phyloP scores from a whole-genome alignment of 2,113 vertebrate species.

The Thymallus thymallus region DNA sequence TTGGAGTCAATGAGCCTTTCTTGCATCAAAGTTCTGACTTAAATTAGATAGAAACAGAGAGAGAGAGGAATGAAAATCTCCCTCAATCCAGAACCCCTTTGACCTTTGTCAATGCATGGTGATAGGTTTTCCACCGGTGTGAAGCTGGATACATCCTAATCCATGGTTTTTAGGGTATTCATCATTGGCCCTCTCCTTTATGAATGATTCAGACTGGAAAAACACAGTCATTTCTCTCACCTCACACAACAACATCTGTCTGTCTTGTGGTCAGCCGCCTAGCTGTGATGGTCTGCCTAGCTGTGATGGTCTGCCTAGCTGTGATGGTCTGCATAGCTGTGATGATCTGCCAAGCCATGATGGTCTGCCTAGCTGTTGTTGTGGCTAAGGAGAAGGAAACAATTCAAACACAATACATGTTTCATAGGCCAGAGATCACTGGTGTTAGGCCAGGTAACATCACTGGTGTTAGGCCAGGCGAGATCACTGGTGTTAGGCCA shows the following conservation, averaged over 20 bases:
- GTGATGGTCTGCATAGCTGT: too few relatives aligned
- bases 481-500: too few relatives aligned
- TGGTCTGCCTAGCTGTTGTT: not conserved
- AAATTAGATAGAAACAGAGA: too few relatives aligned
- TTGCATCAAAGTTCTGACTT: too few relatives aligned
- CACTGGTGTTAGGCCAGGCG: too few relatives aligned
- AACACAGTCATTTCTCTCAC: not conserved
- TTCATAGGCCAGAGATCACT: too few relatives aligned
- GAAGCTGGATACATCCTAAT: not conserved
- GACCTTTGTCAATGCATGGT: not conserved
- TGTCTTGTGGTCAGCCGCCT: not conserved
- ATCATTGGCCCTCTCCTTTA: not conserved
- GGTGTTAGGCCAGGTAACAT: not conserved
- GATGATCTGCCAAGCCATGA: too few relatives aligned
- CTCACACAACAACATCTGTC: slow-evolving; percentile 37
- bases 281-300: too few relatives aligned
- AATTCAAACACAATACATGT: not conserved
- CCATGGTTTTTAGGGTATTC: too few relatives aligned
- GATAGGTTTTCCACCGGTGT: not conserved
- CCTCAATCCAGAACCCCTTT: not conserved
- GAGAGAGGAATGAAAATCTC: not conserved
- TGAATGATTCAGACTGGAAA: slow-evolving; percentile 37
- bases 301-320: too few relatives aligned
- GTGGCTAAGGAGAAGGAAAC: not conserved
- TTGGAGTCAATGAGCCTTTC: too few relatives aligned